These are phyloP conservation scores for Crypturellus undulatus DNA, from an alignment of 2,113 vertebrate genomes.

Conservation along the genomic window DNA sequence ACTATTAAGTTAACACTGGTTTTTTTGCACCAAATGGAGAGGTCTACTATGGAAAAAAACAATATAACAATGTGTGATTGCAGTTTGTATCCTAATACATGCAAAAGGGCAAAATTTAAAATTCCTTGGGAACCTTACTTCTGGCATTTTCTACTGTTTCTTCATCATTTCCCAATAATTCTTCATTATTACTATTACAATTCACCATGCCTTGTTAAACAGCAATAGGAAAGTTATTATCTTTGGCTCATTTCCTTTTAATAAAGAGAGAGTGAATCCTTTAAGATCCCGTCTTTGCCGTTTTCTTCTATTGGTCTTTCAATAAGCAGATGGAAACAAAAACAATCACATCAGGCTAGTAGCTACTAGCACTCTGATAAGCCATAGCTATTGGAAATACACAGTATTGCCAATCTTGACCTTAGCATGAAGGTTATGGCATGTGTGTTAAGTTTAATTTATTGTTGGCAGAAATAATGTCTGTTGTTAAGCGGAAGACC, in stretches of 20 bases:
- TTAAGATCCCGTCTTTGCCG: not conserved
- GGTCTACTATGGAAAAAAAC: too few species aligned
- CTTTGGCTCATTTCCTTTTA: constrained; percentile 29
- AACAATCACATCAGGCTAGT: not conserved
- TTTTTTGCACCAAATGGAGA: too few species aligned
- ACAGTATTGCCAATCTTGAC: not conserved
- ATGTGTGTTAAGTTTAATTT: not conserved
- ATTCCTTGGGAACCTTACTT: not conserved
- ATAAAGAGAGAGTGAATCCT: not conserved
- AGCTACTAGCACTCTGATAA: not conserved
- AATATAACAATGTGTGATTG: not conserved
- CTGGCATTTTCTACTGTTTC: not conserved
- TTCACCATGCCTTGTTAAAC: not conserved
- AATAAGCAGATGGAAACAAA: not conserved
- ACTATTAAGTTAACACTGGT: too few species aligned
- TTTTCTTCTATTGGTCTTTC: not conserved
- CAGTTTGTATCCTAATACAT: not conserved
- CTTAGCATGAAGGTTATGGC: not conserved
- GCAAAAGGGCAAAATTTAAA: not conserved
- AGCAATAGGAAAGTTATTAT: constrained; percentile 14
- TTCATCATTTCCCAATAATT: not conserved
- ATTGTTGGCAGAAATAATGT: not conserved
- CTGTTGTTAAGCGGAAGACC: not conserved
- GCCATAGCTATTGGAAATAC: not conserved
- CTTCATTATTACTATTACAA: not conserved